Conservation (phyloP, 2,113 vertebrate species). For the Merops nubicus region DNA sequence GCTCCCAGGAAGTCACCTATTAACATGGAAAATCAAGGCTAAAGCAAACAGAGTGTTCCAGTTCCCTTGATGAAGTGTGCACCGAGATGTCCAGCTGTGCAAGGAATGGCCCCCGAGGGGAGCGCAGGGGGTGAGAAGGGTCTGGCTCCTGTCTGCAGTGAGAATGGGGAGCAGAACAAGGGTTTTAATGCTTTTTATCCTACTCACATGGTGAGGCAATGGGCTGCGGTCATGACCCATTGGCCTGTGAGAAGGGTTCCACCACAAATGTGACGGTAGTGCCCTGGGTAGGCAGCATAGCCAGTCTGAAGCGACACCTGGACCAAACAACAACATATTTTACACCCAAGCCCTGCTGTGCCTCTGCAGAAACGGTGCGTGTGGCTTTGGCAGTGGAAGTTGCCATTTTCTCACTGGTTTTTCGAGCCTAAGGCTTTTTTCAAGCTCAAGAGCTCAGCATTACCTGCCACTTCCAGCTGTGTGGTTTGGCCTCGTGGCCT, state of each 20-base stretch:
- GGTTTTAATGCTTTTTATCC: not conserved
- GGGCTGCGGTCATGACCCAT: conserved; percentile 74
- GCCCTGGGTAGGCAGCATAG: not conserved
- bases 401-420: not conserved
- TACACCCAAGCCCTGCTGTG: not conserved
- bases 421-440: not conserved
- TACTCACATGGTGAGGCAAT: conserved; percentile 70
- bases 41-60: not conserved
- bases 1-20: conserved; percentile 16
- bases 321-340: not conserved
- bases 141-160: not conserved
- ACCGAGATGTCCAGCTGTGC: not conserved
- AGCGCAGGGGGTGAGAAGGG: not conserved
- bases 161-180: not conserved
- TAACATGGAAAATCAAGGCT: not conserved
- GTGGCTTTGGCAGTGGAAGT: not conserved
- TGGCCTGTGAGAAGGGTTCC: conserved; percentile 17
- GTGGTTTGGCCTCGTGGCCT: conserved; percentile 29
- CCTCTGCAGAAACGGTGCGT: not conserved
- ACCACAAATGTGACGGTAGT: conserved; percentile 63
- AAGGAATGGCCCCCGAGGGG: not conserved
- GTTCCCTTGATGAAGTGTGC: not conserved
- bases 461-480: conserved; percentile 79
- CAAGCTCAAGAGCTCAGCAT: not conserved
- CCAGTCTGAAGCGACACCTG: conserved; percentile 47